A percentile compares a stretch with the other conserved stretches of the same genome.
phyloP scores from a whole-genome alignment of 1,140 invertebrate species.

The Brachionus manjavacas region DNA sequence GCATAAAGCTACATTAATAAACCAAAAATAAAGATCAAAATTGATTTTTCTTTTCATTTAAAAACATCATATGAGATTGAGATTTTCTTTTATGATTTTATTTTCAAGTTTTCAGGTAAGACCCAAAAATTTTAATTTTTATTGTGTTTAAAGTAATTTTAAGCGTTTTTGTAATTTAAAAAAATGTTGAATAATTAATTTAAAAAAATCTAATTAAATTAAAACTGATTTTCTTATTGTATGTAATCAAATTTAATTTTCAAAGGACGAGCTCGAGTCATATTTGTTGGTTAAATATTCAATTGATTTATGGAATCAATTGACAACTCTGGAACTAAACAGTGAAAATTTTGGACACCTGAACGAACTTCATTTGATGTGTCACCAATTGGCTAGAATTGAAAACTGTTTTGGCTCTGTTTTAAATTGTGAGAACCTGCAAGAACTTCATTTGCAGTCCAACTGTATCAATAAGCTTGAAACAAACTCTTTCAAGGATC shows the following conservation, averaged over 20 bases:
- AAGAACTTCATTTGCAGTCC: background rate
- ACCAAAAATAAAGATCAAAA: no score
- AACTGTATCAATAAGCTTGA: background rate
- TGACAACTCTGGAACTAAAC: background rate
- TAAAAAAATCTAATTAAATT: no score
- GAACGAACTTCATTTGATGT: background rate
- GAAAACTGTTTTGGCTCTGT: background rate
- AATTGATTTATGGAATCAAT: constrained; percentile 3
- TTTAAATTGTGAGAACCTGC: background rate
- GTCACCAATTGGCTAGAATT: background rate
- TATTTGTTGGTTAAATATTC: constrained; percentile 11
- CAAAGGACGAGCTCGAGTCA: background rate
- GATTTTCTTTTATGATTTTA: no score
- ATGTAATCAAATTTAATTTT: background rate
- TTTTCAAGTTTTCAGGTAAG: no score
- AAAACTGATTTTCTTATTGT: no score
- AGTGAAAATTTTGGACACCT: background rate
- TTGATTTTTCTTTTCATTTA: no score
- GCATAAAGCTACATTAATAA: no score
- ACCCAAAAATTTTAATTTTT: no score
- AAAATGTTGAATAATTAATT: no score
- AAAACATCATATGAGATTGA: no score
- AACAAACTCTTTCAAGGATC: background rate
- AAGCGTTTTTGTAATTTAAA: no score
- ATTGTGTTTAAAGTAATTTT: no score